Evolutionary conservation across 2,888 invertebrate species (phyloP).

Genomic region (Drosophila barbarae): DNA sequence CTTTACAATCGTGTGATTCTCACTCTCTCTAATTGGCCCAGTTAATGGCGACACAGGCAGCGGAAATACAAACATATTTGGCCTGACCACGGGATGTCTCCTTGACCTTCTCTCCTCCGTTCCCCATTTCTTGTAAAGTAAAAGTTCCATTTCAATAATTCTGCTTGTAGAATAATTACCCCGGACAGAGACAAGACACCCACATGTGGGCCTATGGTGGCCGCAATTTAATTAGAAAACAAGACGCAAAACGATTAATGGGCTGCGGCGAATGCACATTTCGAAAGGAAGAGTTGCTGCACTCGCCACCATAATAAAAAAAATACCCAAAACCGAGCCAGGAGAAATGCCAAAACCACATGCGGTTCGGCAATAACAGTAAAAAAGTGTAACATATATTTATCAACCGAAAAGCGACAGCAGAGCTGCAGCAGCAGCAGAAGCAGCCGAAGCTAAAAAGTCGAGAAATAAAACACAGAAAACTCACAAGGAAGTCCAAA

Average conservation of each 20-base stretch:
- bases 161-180: constrained; percentile 52
- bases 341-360: constrained; percentile 68
- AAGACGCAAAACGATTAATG: constrained; percentile 67
- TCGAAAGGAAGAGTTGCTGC: constrained; percentile 66
- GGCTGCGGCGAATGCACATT: constrained; percentile 59
- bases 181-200: constrained; percentile 51
- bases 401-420: constrained; percentile 70
- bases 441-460: constrained; percentile 27
- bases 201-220: constrained; percentile 54
- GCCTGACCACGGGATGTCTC: constrained; percentile 49
- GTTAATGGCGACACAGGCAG: constrained; percentile 28
- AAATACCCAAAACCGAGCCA: constrained; percentile 4
- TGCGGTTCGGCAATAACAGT: constrained; percentile 72
- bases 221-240: constrained; percentile 73
- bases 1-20: constrained; percentile 21
- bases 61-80: constrained; percentile 8
- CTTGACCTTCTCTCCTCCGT: not conserved
- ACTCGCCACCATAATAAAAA: constrained; percentile 10
- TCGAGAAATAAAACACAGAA: constrained; percentile 25
- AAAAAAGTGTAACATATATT: constrained; percentile 74
- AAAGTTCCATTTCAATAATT: constrained; percentile 58
- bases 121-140: constrained; percentile 46
- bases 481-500: constrained; percentile 50
- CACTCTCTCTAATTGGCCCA: constrained; percentile 46
- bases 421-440: constrained; percentile 6